Conservation (phyloP, 2,797 vertebrate species). For the Phataginus tricuspis region DNA sequence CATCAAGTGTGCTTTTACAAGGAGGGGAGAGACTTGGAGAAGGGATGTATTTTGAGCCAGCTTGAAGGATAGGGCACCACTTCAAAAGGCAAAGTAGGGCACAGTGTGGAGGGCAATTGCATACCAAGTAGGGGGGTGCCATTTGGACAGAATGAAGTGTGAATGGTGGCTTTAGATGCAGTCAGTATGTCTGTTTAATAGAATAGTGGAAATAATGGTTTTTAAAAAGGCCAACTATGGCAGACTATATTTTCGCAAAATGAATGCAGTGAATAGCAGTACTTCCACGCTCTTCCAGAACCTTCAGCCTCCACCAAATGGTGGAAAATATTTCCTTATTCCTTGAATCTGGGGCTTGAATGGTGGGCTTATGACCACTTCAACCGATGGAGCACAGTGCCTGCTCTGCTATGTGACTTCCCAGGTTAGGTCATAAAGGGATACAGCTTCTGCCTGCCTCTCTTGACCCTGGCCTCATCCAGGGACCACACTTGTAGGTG, state of each 20-base stretch:
- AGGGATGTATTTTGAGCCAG: background rate
- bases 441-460: background rate
- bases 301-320: background rate
- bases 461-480: background rate
- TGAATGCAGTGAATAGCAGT: background rate
- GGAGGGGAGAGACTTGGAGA: background rate
- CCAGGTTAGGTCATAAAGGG: background rate
- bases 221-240: background rate
- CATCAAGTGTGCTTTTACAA: background rate
- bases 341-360: background rate
- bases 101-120: background rate
- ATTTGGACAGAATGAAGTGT: background rate
- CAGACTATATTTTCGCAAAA: background rate
- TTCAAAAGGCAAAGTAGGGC: background rate
- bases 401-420: background rate
- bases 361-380: background rate
- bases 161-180: background rate
- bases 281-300: background rate
- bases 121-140: background rate
- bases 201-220: background rate
- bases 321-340: background rate
- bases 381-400: background rate
- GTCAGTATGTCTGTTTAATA: background rate
- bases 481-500: too few species aligned
- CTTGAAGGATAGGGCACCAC: background rate